These are phyloP conservation scores for Nomada flava DNA, from an alignment of 2,888 invertebrate species.

Conservation along the genomic window DNA sequence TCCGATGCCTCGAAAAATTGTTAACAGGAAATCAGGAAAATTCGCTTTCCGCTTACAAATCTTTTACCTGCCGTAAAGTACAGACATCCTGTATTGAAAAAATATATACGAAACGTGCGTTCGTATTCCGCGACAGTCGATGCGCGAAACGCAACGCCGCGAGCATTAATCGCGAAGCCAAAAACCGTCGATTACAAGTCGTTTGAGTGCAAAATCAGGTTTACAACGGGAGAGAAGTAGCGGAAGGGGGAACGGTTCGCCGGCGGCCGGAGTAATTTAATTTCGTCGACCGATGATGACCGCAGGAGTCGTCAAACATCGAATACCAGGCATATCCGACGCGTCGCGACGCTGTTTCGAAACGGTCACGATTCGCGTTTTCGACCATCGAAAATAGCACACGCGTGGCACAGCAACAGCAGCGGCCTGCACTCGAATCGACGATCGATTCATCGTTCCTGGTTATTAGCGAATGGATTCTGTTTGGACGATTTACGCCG, in stretches of 20 bases:
- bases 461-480: conserved; percentile 48
- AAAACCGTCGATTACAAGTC: conserved; percentile 15
- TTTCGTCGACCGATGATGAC: conserved; percentile 29
- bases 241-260: background rate
- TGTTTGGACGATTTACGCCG: conserved; percentile 35
- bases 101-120: background rate
- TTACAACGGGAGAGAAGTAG: background rate
- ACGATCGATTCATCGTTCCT: conserved; percentile 39
- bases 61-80: too few species aligned
- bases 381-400: conserved; percentile 14
- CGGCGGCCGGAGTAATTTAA: conserved; percentile 39
- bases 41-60: too few species aligned
- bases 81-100: background rate
- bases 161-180: conserved; percentile 5
- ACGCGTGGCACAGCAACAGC: background rate
- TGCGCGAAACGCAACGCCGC: background rate
- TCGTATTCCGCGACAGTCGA: too few species aligned
- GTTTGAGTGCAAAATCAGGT: conserved; percentile 32
- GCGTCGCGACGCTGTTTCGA: conserved; percentile 20
- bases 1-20: too few species aligned
- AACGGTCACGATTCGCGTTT: conserved; percentile 13
- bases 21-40: too few species aligned
- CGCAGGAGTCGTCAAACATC: conserved; percentile 31
- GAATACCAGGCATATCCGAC: conserved; percentile 4
- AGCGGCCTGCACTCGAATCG: conserved; percentile 1